Conservation (phyloP, 1,140 invertebrate genomes). For the Penaeus japonicus region DNA sequence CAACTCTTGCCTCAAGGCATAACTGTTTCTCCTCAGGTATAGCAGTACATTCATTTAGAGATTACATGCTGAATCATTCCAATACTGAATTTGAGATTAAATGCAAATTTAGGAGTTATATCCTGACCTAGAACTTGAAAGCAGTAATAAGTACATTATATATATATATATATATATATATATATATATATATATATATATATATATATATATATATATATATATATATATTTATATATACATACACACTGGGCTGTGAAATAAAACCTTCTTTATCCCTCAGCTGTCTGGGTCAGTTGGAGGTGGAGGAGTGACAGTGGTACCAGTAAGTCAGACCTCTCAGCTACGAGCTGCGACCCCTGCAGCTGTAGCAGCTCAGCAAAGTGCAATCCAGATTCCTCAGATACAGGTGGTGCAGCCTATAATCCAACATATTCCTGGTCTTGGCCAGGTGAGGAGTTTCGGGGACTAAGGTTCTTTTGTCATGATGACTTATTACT, state of each 20-base stretch:
- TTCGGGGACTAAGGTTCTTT: slow-evolving; percentile 69
- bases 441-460: slow-evolving; percentile 68
- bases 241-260: not conserved
- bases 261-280: not conserved
- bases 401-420: slow-evolving; percentile 62
- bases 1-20: slow-evolving; percentile 48
- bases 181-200: too few species aligned
- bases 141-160: too few species aligned
- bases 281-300: slow-evolving; percentile 38
- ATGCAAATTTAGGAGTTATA: too few species aligned
- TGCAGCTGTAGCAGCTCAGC: slow-evolving; percentile 57
- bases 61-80: not conserved
- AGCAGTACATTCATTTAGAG: slow-evolving; percentile 65
- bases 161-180: too few species aligned
- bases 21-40: slow-evolving; percentile 65
- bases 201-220: too few species aligned
- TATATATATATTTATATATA: too few species aligned
- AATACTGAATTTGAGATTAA: not conserved
- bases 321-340: slow-evolving; percentile 44
- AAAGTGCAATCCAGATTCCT: slow-evolving; percentile 62
- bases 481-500: not conserved
- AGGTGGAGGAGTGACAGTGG: slow-evolving; percentile 40
- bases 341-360: slow-evolving; percentile 58
- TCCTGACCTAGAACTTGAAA: too few species aligned
- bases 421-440: slow-evolving; percentile 75